These are phyloP conservation scores for Periophthalmodon schlosseri DNA, from an alignment of 2,113 vertebrate genomes.

Conservation along the genomic window DNA sequence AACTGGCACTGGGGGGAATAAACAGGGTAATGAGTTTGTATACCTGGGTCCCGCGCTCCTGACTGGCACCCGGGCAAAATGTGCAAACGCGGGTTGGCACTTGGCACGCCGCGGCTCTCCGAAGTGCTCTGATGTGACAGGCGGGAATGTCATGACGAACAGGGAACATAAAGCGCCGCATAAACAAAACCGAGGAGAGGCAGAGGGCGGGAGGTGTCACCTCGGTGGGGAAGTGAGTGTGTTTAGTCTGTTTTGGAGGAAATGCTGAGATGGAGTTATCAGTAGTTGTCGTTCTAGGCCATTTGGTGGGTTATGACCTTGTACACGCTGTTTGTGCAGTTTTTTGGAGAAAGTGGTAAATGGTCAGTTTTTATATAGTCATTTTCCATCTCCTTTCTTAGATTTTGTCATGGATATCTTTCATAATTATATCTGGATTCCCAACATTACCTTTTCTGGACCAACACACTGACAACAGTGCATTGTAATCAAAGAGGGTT, in stretches of 20 bases:
- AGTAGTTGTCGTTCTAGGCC: constrained; percentile 2
- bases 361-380: not conserved
- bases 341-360: not conserved
- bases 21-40: constrained; percentile 13
- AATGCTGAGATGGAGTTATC: not conserved
- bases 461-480: no score
- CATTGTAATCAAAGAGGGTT: no score
- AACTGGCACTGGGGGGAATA: not conserved
- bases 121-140: not conserved
- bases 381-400: no score
- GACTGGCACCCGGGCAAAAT: not conserved
- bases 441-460: no score
- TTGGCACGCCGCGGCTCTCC: not conserved
- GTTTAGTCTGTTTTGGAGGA: not conserved
- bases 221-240: not conserved
- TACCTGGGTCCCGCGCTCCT: not conserved
- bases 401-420: no score
- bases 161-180: not conserved
- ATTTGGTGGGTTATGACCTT: constrained; percentile 5
- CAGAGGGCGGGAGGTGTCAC: not conserved
- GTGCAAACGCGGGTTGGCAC: not conserved
- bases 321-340: not conserved
- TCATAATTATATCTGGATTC: no score
- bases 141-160: constrained; percentile 3
- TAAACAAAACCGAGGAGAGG: not conserved